phyloP scores from a whole-genome alignment of 1,140 invertebrate species.

The Asbolus verrucosus region DNA sequence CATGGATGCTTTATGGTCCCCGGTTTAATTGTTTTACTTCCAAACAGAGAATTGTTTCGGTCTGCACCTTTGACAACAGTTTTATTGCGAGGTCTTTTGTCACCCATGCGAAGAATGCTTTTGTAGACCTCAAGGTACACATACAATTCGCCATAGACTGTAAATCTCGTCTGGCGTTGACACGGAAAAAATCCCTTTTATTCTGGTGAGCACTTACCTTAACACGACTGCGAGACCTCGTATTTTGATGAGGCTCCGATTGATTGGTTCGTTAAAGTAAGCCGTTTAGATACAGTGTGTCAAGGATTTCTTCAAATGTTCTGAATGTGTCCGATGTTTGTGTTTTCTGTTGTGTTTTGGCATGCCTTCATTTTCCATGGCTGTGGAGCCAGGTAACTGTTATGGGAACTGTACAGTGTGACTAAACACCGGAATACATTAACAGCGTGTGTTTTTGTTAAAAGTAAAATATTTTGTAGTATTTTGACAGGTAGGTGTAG shows the following conservation, averaged over 20 bases:
- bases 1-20: constrained; percentile 50
- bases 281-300: constrained; percentile 24
- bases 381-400: constrained; percentile 14
- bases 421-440: constrained; percentile 39
- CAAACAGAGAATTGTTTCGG: constrained; percentile 33
- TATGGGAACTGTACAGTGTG: constrained; percentile 30
- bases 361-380: background rate
- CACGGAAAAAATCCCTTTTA: constrained; percentile 32
- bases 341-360: constrained; percentile 1
- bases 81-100: constrained; percentile 49
- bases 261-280: constrained; percentile 9
- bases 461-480: constrained; percentile 45
- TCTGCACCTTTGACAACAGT: constrained; percentile 43
- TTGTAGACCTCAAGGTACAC: constrained; percentile 40
- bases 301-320: constrained; percentile 15
- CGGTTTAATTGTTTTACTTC: constrained; percentile 54
- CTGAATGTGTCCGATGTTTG: background rate
- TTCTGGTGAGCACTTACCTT: background rate
- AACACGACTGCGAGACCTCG: background rate
- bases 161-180: constrained; percentile 37
- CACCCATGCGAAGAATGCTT: constrained; percentile 43
- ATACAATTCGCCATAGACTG: constrained; percentile 47
- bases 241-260: constrained; percentile 2
- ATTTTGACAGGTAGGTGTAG: constrained; percentile 48
- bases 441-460: constrained; percentile 39